Conservation (phyloP, 2,888 invertebrate genomes). For the Trachelus iudaicus region DNA sequence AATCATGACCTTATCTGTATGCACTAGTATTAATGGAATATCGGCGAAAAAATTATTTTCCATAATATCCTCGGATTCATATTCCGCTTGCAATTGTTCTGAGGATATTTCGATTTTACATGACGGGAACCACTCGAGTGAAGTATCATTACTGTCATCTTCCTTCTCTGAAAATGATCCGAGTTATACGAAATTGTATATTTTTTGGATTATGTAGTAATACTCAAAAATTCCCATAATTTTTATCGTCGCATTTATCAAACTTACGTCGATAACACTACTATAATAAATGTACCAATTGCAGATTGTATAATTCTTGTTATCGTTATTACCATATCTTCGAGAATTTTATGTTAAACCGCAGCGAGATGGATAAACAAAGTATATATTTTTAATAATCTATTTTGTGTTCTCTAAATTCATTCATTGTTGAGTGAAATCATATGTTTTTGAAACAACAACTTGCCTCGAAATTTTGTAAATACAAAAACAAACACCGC, state of each 20-base stretch:
- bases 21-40: slow-evolving; percentile 44
- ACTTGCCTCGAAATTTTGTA: background rate
- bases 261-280: background rate
- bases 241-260: background rate
- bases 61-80: slow-evolving; percentile 32
- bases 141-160: background rate
- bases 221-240: background rate
- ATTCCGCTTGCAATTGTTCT: slow-evolving; percentile 25
- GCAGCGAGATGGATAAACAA: background rate
- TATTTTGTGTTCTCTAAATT: background rate
- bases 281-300: background rate
- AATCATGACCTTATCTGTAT: slow-evolving; percentile 42
- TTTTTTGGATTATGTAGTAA: background rate
- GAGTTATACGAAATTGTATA: background rate
- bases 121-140: slow-evolving; percentile 18
- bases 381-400: background rate
- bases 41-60: slow-evolving; percentile 28
- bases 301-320: background rate
- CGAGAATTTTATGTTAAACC: background rate
- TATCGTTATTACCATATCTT: background rate
- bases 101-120: slow-evolving; percentile 35
- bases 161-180: background rate
- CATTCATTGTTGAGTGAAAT: background rate
- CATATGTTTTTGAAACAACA: background rate
- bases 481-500: background rate